phyloP scores from a whole-genome alignment of 2,888 invertebrate species.

The Leucozona laternaria region DNA sequence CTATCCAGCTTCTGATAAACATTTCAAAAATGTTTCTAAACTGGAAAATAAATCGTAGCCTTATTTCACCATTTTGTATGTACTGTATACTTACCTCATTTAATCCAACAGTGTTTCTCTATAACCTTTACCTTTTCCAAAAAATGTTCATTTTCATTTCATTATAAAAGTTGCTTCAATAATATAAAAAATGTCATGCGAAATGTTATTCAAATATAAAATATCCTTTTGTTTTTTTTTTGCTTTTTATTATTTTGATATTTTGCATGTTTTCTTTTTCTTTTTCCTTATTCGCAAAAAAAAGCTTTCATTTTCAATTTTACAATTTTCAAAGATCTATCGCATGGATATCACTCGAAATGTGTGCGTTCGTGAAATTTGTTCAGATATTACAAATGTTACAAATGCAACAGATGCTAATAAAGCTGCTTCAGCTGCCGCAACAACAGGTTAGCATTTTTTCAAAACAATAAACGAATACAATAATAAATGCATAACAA shows the following conservation, averaged over 20 bases:
- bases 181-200: background rate
- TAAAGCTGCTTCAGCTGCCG: background rate
- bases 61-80: constrained; percentile 5
- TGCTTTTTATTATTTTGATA: background rate
- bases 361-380: constrained; percentile 86
- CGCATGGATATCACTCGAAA: constrained; percentile 93
- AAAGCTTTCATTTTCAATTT: background rate
- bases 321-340: constrained; percentile 84
- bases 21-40: background rate
- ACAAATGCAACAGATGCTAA: constrained; percentile 64
- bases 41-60: background rate
- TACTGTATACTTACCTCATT: background rate
- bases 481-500: constrained; percentile 41
- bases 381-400: constrained; percentile 77
- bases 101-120: background rate
- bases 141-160: background rate
- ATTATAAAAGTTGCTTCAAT: background rate
- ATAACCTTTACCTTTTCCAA: background rate
- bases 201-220: background rate
- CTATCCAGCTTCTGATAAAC: background rate
- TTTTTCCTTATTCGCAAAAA: background rate
- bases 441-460: constrained; percentile 41
- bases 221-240: background rate
- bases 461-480: constrained; percentile 1
- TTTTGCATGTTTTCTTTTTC: background rate